Conservation (phyloP, 2,113 vertebrate species). For the Psephotus haematonotus region DNA sequence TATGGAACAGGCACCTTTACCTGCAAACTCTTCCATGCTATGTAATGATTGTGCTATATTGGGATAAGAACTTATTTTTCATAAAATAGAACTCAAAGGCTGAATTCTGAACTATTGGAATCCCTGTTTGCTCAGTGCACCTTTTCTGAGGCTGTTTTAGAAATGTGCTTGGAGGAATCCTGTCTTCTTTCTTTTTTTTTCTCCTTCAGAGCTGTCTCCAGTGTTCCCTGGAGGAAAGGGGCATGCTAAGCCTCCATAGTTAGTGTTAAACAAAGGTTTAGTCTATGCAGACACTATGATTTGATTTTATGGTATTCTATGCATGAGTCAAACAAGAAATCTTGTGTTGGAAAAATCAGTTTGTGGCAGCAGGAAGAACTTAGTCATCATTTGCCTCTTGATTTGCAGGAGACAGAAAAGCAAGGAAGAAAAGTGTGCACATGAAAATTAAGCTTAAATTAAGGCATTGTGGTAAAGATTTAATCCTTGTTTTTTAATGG, state of each 20-base stretch:
- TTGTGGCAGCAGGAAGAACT: neutral
- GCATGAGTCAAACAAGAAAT: neutral
- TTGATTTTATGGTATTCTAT: conserved; percentile 18
- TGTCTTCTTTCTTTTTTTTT: neutral
- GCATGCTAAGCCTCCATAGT: neutral
- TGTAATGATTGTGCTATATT: neutral
- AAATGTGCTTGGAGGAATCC: neutral
- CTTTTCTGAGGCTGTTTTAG: neutral
- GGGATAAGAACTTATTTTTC: neutral
- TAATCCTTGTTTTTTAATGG: neutral
- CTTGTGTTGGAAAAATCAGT: neutral
- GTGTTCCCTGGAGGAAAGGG: neutral
- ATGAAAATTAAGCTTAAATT: neutral
- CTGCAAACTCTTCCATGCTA: neutral
- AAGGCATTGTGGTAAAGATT: neutral
- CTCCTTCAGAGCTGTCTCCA: neutral
- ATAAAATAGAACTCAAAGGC: neutral
- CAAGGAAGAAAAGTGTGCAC: neutral
- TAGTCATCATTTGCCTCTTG: neutral
- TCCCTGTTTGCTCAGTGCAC: neutral
- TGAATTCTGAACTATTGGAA: neutral
- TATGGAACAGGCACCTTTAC: neutral
- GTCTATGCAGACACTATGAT: neutral
- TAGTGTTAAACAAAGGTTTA: neutral
- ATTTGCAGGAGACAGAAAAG: neutral